Base-by-base conservation (phyloP, 2,888 invertebrate genomes). In the Eristalis tenax region DNA sequence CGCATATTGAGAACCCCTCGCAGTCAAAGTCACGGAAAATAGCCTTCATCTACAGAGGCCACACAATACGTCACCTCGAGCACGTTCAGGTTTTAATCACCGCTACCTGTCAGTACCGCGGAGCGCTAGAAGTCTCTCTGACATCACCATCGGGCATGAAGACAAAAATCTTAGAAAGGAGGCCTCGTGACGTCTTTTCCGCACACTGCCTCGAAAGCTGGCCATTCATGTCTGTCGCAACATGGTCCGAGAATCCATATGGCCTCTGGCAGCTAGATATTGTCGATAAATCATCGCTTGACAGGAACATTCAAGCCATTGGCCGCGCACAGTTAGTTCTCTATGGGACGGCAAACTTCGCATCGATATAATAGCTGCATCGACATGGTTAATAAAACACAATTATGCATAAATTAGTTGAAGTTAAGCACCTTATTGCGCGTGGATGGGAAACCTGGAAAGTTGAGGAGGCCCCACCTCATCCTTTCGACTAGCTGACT, bases 151-250 rank as follows among this genome's bases (percentile, higher is more conserved):
- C 94, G 92, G 97, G 98, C 96, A 96, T 96, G 0, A 94, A 92
- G 89, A 95, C 96, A 1, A 95, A 95, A 90, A 92, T 98, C 63
- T 93, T 98, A 82, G 95, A 96, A 87, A 93, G 95, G 35, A 94
- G 98, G 89, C 94, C 94, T 38, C 93, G 94, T 69, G 98, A 98
- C 91, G 91, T 92, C 23, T 97, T 97, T 0, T 91, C 91, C 0
- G 93, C 94, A 10, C 98, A 98, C 4, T 98, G 88, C 65, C 61
- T 84, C 28, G 77, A 77, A 23, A 94, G 96, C 90, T 99, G 98
- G 98, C 96, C 95, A 8, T 96, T 99, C 90, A 96, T 96, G 94
- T 97, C 98, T 0, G 97, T 98, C 0, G 97, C 97, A 89, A 96
- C 96, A 0, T 99, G 98, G 98, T 98, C 97, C 0, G 98, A 98